Base-by-base conservation (phyloP, 1,140 invertebrate genomes). In the Trissolcus basalis region DNA sequence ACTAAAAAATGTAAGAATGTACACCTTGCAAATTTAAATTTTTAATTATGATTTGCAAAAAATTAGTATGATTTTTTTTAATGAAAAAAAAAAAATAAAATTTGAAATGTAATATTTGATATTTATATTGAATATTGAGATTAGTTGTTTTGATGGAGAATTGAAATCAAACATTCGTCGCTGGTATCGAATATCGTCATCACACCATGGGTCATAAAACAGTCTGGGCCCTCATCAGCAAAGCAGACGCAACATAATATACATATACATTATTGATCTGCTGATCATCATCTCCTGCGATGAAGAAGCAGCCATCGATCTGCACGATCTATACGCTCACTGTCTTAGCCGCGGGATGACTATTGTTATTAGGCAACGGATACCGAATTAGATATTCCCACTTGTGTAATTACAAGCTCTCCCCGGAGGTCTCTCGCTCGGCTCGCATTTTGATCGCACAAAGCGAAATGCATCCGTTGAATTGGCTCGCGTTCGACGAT, bases 341-440 rank as follows among this genome's bases (percentile, higher is more conserved):
- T 49, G 51, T 58, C 41, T 49, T 50, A 61, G 35, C 56, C 44
- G 16, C 19, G 8, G 56, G 67, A 70, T 61, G 58, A 61, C 67
- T 70, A 61, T 70, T 70, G 56, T 70, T 60, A 70, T 70, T 61
- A 35, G 19, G 50, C 43, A 54, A 60, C 43, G 16, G 13, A 55
- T 61, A 43, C 51, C 44, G 36, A 70, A 70, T 61, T 55, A 61
- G 44, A 61, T 50, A 61, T 70, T 48, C 58, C 27, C 14, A 6
- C 67, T 70, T 49, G 50, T 61, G 33, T 70, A 70, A 70, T 70
- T 70, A 61, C 50, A 33, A 70, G 36, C 41, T 47, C 19, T 16
- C 11, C 32, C 16, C 8, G 32, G 45, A 3, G 11, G 39, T 35
- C 32, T 50, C 4, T 60, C 60, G 19, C 1, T 27, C 19, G 19